A percentile compares a stretch with the other conserved stretches of the same genome.
Evolutionary conservation across 2,113 vertebrate species (phyloP).

Genomic region (Polypterus senegalus): DNA sequence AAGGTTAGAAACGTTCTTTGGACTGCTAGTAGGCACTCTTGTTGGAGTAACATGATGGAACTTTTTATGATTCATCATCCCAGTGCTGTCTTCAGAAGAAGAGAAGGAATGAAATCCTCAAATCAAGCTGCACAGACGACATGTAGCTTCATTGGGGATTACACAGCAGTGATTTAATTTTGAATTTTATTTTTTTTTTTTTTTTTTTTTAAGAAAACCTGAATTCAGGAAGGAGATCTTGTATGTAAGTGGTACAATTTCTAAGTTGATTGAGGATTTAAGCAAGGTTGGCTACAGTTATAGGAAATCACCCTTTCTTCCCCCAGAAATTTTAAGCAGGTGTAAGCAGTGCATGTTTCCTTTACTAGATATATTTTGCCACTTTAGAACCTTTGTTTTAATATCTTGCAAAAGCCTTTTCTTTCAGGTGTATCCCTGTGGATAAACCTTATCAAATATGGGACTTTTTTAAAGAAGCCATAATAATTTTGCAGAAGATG

Average conservation of each 20-base stretch:
- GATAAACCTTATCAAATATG: conserved; percentile 76
- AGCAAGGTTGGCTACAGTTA: conserved; percentile 2
- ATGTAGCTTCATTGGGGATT: conserved; percentile 82
- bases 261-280: not conserved
- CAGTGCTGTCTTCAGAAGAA: conserved; percentile 64
- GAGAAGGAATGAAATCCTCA: conserved; percentile 70
- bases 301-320: not conserved
- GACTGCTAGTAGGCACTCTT: conserved; percentile 81
- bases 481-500: conserved; percentile 83
- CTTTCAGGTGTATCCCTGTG: conserved; percentile 79
- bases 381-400: conserved; percentile 63
- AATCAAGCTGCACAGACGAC: conserved; percentile 77
- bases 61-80: conserved; percentile 64
- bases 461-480: conserved; percentile 80
- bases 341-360: conserved; percentile 8
- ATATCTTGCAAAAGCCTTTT: conserved; percentile 86
- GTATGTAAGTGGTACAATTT: too few species aligned
- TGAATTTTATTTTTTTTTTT: too few species aligned
- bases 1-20: conserved; percentile 98
- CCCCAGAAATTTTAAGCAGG: conserved; percentile 1
- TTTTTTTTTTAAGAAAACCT: too few species aligned
- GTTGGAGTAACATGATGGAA: conserved; percentile 78
- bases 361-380: conserved; percentile 16
- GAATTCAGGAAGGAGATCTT: too few species aligned
- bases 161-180: conserved; percentile 33